Evolutionary conservation across 1,140 invertebrate genomes (phyloP), one percentile per base, ranked within the genome.

Genomic region (Papilio glaucus): DNA sequence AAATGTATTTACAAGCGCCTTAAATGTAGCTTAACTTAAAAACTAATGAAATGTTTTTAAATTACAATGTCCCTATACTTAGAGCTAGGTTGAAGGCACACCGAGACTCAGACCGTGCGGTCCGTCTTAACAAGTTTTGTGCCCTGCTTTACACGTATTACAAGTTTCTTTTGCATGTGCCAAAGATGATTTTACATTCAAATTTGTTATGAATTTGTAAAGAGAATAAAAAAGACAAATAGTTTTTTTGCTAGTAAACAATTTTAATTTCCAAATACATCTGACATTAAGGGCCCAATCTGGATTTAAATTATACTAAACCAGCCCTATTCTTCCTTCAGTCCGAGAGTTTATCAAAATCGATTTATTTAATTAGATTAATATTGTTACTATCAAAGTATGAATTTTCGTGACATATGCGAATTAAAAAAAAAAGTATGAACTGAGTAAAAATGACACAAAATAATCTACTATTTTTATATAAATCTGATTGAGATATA

Each of bases 1-100:
- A 89, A 91, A 79, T 83, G 79, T 92, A 92, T 92, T 84, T 92
- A 92, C 90, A 92, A 74, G 71, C 70, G 45, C 72, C 72, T 83
- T 87, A 85, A 57, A 76, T 45, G 73, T 80, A 79, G 37, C 81
- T 76, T 84, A 84, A 61, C 57, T 71, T 69, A 39, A 15, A 12
- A 80, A 79, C 81, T 88, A 86, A 76, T 72, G 73, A 73, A 82
- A 83, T 86, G 84, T 45, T 15, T 79, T 85, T 89, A 85, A 85
- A 84, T 87, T 89, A 89, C 89, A 89, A 61, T 60, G 67, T 77
- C 74, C 77, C 79, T 78, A 77, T 57, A 49, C 73, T 78, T 80
- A 78, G 8, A 76, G 9, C 75, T 85, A 83, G 67, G 38, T 82
- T 76, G 79, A 90, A 91, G 89, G 89, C 88, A 90, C 89, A 77